Evolutionary conservation across 2,113 vertebrate genomes (phyloP), one percentile per base, ranked within the genome.

Genomic region (Lycocorax pyrrhopterus): DNA sequence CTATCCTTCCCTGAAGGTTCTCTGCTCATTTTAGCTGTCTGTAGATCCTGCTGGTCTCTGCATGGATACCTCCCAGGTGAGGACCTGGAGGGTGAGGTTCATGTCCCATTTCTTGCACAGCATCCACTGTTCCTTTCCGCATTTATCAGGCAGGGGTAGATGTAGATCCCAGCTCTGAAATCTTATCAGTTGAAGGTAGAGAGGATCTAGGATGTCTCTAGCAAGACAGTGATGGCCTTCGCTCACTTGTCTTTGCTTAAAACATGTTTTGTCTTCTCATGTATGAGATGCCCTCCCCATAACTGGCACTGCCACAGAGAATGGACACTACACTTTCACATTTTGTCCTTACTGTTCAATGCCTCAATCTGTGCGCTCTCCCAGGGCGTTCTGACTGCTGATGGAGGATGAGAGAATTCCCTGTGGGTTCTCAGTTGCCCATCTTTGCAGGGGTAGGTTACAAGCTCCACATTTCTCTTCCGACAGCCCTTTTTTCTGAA

Each of bases 41-140:
- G 29, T 18, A 17, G 55, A 30, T 16, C 73, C 59, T 80, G 15
- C 18, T 49, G 44, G 22, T 29, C 25, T 68, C 58, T 60, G 18
- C 0, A 0, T 23, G 26, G 44, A 33, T 12, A 7, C 5, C 18
- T 91, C 46, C 30, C 32, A 43, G 12, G 20, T 37, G 56, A 75
- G 66, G 43, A 59, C 7, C n/a, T 41, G 62, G 20, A 55, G 9
- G 26, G 16, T 30, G 53, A 73, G 8, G 3, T 7, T 68, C 2
- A 0, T 22, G 33, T 59, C 9, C 27, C 7, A 0, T 62, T 71
- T 63, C 47, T 33, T 60, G 39, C 37, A 51, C 47, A 63, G 27
- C 53, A 41, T 56, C 22, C 22, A 20, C 7, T 49, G 5, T 25
- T 69, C 12, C 43, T 15, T 25, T 29, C 35, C 18, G 4, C 12